Evolutionary conservation across 2,797 vertebrate genomes (phyloP).

Genomic region (Tamandua tetradactyla): DNA sequence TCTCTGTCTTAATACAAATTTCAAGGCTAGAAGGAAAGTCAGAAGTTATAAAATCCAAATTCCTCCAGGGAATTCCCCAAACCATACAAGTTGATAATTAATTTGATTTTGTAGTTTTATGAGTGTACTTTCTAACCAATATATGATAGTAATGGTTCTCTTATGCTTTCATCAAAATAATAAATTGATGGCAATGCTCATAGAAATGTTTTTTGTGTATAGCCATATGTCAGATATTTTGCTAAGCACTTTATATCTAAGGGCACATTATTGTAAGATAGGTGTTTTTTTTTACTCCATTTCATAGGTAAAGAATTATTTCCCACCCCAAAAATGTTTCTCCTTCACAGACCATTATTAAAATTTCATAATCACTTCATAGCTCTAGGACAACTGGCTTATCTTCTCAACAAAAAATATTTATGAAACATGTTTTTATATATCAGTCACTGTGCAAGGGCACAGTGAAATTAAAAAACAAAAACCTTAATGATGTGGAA

Average conservation of each 20-base stretch:
- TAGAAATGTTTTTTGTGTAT: background rate
- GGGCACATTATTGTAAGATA: background rate
- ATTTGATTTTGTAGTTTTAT: background rate
- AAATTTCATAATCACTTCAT: background rate
- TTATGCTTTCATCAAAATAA: background rate
- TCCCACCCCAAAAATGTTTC: background rate
- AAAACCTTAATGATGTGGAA: background rate
- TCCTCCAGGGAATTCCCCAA: background rate
- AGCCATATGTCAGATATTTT: too few relatives aligned
- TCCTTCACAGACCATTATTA: background rate
- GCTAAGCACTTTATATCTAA: background rate
- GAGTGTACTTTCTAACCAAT: background rate
- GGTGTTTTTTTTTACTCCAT: background rate
- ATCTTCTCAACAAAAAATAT: background rate
- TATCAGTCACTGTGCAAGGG: background rate
- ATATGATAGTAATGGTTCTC: background rate
- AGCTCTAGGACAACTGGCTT: background rate
- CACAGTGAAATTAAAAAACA: background rate
- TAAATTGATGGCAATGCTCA: background rate
- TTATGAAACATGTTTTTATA: background rate
- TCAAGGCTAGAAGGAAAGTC: background rate
- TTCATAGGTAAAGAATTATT: background rate
- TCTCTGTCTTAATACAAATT: background rate
- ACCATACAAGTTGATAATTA: background rate
- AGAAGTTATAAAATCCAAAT: constrained; percentile 34